Evolutionary conservation across 2,888 invertebrate species (phyloP), one percentile per base, ranked within the genome.

Genomic region (Mamestra brassicae): DNA sequence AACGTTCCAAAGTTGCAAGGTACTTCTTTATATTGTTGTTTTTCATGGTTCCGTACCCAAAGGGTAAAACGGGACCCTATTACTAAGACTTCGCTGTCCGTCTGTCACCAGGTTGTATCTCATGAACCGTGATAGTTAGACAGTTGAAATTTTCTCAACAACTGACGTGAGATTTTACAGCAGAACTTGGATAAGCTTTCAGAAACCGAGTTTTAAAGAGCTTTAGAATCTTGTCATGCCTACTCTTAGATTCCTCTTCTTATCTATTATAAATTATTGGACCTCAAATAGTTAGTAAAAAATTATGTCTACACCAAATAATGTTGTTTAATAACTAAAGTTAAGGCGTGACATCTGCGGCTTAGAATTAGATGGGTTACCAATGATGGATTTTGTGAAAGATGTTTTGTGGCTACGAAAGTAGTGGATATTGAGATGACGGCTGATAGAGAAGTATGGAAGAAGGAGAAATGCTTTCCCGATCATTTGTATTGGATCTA

Each of bases 291-390:
- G 78, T 42, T 5, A 38, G 15, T 86, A 85, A 71, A n/a, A 81
- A 42, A 87, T 81, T 81, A 87, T 87, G 76, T 85, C 82, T 87
- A 87, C 85, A 85, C 61, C 62, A 68, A 64, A 74, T 77, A 54
- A 62, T 62, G 67, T 81, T 76, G 45, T 45, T 62, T 62, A 4
- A 45, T 73, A 52, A 74, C 10, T 83, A 69, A 72, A 52, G 55
- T 52, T 87, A 81, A 75, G 72, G 7, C 15, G 2, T 13, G 15
- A 26, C 2, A 26, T 34, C 45, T 58, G 8, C 63, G 65, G 68
- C 52, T 42, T 71, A n/a, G 38, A 57, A 60, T 34, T 38, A 1
- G 69, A 77, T 74, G 71, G 73, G 71, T 71, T 38, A 36, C 5
- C 10, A 26, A 42, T 15, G n/a, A 17, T n/a, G n/a, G 7, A 42